Percentiles rank a stretch among this genome's conserved stretches.
Evolutionary conservation across 1,140 invertebrate genomes (phyloP).

Genomic region (Andrena cerasifolii): DNA sequence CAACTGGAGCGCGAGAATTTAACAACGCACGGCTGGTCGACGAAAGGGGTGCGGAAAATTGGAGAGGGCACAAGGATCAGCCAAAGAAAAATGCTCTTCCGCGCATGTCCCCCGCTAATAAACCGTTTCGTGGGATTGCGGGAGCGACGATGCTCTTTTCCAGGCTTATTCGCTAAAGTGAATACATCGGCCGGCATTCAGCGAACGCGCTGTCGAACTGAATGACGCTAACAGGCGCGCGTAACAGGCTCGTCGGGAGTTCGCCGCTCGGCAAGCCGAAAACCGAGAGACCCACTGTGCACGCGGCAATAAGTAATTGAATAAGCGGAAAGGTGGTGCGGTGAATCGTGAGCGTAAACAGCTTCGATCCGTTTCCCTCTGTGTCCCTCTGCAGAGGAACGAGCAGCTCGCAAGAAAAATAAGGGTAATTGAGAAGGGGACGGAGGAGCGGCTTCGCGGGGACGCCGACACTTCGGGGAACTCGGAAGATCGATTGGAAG

Average conservation of each 20-base stretch:
- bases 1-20: constrained; percentile 69
- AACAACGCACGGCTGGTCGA: constrained; percentile 57
- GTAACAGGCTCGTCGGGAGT: background rate
- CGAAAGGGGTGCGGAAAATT: background rate
- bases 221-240: background rate
- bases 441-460: background rate
- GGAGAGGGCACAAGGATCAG: background rate
- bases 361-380: background rate
- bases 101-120: background rate
- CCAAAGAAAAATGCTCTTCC: background rate
- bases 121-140: too few species aligned
- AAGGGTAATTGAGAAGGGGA: constrained; percentile 10
- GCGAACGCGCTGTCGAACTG: background rate
- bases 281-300: background rate
- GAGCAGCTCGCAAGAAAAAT: background rate
- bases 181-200: too few species aligned
- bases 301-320: constrained; percentile 25
- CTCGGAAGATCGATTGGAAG: constrained; percentile 2
- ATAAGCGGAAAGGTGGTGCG: background rate
- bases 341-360: constrained; percentile 25
- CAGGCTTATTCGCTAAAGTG: too few species aligned
- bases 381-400: background rate
- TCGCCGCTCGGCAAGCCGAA: background rate
- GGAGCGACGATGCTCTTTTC: too few species aligned
- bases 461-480: background rate